Percentiles rank a stretch among this genome's conserved stretches.
Conservation (phyloP, 2,113 vertebrate species). For the Zingel zingel region DNA sequence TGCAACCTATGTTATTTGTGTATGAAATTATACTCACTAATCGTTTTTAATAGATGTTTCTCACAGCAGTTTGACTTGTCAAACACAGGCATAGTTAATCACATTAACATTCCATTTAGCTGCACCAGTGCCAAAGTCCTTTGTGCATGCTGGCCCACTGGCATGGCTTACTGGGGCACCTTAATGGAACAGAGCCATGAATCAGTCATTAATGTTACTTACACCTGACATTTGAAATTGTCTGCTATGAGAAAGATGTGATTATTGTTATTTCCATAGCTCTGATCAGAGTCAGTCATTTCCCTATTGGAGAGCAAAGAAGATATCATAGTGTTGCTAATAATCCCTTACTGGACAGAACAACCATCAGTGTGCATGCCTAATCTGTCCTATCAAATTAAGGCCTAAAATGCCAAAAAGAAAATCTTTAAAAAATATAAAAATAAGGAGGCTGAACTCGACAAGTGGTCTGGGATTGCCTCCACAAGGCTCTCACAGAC, state of each 20-base stretch:
- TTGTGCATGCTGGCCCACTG: slow-evolving; percentile 62
- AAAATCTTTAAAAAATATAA: too few species aligned
- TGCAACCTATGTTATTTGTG: not conserved
- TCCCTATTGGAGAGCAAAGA: not conserved
- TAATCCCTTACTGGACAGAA: too few species aligned
- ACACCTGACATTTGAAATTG: slow-evolving; percentile 37
- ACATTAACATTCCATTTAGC: slow-evolving; percentile 47
- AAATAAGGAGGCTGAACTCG: too few species aligned
- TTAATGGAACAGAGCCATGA: slow-evolving; percentile 59
- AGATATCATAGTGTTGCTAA: too few species aligned
- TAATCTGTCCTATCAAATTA: too few species aligned
- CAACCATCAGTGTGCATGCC: not conserved
- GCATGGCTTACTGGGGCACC: slow-evolving; percentile 59
- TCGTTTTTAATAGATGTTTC: slow-evolving; percentile 41
- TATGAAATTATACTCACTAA: slow-evolving; percentile 32
- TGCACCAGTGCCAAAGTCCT: slow-evolving; percentile 44
- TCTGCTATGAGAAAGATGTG: slow-evolving; percentile 60
- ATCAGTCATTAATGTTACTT: slow-evolving; percentile 58
- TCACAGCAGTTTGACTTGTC: slow-evolving; percentile 26
- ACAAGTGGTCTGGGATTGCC: too few species aligned
- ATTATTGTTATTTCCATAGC: not conserved
- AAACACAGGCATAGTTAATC: slow-evolving; percentile 49
- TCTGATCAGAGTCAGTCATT: not conserved
- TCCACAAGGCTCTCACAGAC: too few species aligned
- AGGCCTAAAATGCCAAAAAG: too few species aligned